Conservation (phyloP, 2,888 invertebrate species). For the Eugnorisma glareosa region DNA sequence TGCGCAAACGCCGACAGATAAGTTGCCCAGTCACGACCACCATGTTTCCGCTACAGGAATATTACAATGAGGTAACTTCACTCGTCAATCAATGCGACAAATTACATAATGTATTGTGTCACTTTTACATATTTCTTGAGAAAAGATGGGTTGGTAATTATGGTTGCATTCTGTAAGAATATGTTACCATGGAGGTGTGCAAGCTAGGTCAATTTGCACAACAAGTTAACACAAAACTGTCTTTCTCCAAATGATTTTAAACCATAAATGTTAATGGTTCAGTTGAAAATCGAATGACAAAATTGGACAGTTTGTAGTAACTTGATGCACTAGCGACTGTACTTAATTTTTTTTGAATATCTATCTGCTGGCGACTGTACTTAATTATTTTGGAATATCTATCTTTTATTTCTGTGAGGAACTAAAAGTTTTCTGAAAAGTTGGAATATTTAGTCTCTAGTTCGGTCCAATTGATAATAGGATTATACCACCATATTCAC, state of each 20-base stretch:
- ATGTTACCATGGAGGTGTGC: too few species aligned
- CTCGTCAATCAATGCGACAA: constrained; percentile 40
- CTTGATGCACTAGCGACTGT: too few species aligned
- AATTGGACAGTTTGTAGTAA: too few species aligned
- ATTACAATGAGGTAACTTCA: constrained; percentile 37
- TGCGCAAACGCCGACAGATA: constrained; percentile 49
- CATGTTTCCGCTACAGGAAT: constrained; percentile 47
- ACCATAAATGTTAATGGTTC: too few species aligned
- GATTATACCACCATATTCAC: too few species aligned
- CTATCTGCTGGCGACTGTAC: too few species aligned
- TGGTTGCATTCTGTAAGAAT: background rate
- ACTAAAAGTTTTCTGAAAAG: background rate
- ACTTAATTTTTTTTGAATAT: too few species aligned
- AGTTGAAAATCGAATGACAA: too few species aligned
- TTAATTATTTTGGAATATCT: too few species aligned
- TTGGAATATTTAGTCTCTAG: background rate
- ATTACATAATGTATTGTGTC: constrained; percentile 41
- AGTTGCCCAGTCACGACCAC: constrained; percentile 42
- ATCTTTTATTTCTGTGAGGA: background rate
- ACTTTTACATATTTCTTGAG: constrained; percentile 34
- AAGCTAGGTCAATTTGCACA: too few species aligned
- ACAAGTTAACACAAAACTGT: too few species aligned
- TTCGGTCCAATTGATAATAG: background rate
- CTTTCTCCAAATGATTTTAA: too few species aligned
- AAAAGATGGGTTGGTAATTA: background rate